Evolutionary conservation across 2,797 vertebrate species (phyloP).

Genomic region (Gymnodraco acuticeps): DNA sequence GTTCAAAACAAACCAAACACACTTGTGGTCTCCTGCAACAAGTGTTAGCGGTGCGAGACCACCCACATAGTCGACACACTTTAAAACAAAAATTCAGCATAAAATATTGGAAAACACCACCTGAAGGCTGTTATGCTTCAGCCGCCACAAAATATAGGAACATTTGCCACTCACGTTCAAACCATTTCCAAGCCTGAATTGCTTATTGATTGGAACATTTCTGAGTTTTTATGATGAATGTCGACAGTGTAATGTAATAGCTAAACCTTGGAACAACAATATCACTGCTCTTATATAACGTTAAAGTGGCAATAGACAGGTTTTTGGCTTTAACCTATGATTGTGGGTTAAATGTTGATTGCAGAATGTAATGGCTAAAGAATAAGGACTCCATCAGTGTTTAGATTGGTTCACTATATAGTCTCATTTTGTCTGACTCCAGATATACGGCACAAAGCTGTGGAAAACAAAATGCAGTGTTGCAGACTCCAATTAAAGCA

Average conservation of each 20-base stretch:
- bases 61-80: conserved; percentile 40
- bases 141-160: conserved; percentile 9
- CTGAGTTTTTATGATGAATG: neutral
- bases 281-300: neutral
- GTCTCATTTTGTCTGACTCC: too few relatives aligned
- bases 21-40: conserved; percentile 52
- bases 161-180: neutral
- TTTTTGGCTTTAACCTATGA: too few relatives aligned
- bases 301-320: neutral
- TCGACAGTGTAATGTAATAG: neutral
- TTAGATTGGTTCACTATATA: too few relatives aligned
- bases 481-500: too few relatives aligned
- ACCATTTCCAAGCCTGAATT: conserved; percentile 5
- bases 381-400: too few relatives aligned
- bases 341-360: too few relatives aligned
- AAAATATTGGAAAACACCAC: conserved; percentile 19
- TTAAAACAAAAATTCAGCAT: conserved; percentile 25
- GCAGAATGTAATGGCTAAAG: too few relatives aligned
- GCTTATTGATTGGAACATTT: conserved; percentile 2
- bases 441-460: too few relatives aligned
- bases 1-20: conserved; percentile 37
- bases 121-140: conserved; percentile 1
- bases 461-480: too few relatives aligned
- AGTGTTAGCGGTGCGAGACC: conserved; percentile 45
- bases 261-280: neutral